Base-by-base conservation (phyloP, 2,113 vertebrate genomes). In the Nasalis larvatus region DNA sequence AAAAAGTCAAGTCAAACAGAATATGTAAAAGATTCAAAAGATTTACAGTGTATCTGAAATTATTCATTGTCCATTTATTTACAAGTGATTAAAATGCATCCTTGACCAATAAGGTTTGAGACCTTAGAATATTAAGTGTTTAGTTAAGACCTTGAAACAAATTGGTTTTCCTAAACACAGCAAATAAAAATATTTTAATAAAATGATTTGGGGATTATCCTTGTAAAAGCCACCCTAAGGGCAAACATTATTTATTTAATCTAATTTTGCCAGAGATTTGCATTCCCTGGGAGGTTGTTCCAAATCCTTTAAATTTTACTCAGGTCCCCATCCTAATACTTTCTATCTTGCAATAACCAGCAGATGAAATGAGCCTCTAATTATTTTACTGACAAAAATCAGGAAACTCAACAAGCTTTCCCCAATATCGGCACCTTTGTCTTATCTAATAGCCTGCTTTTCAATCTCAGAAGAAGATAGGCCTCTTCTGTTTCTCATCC, bases 121-220 rank as follows among this genome's bases (percentile, higher is more conserved):
- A 77, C 25, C 89, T 77, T 66, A 92, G 66, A 94, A 66, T 68
- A 45, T 35, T 42, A 74, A 66, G 9, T 30, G 20, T 73, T 76
- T 60, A 60, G 58, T 63, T 93, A 91, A 35, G 77, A 77, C n/a
- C 32, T 81, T 95, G 68, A 95, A 89, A 76, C 60, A 78, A 95
- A 32, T 45, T 76, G 25, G 42, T 21, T 86, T 83, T 94, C 83
- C 25, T 68, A 83, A 93, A 93, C 45, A 86, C 3, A 69, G 11
- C 10, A 81, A 94, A 77, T 85, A 49, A 37, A 93, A 88, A 71
- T 63, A 63, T 49, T 87, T 84, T 71, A 84, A 91, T 77, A 71
- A 63, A 14, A 91, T 82, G 21, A 89, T 74, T 81, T 80, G 35
- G 35, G 8, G 14, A 52, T 45, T 80, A 63, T 18, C 47, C 40